Evolutionary conservation across 2,888 invertebrate genomes (phyloP), one percentile per base, ranked within the genome.

Genomic region (Sminthurinus aureus): DNA sequence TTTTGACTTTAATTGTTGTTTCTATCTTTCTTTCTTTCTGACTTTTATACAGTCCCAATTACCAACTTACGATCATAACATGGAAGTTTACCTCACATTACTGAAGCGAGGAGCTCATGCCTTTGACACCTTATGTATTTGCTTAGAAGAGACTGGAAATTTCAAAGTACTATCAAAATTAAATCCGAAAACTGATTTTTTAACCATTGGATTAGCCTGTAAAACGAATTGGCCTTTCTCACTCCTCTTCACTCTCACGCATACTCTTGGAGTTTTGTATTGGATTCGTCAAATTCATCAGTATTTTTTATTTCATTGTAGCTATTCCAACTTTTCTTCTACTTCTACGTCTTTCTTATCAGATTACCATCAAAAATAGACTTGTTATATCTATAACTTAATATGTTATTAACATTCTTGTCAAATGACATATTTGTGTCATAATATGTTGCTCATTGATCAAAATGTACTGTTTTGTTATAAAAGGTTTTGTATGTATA

Each of bases 191-290:
- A 73, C 80, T 6, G 73, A 81, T 26, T 81, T 81, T 26, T 18
- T 73, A 15, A 58, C 69, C n/a, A 81, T 81, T 73, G 26, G 73
- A 6, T 52, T 73, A 3, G 50, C 69, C 9, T 83, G 26, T 50
- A 66, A 38, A 20, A 24, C 38, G 20, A 51, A 83, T 38, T 83
- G 83, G 83, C 73, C 79, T n/a, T 83, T 83, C 20, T 73, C 83
- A 22, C 18, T 15, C 51, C 38, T 83, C 20, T 15, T 83, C 58
- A n/a, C 69, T 18, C 18, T 81, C 2, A 73, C 51, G 24, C 51
- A 81, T 8, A 24, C 74, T 20, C 73, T 50, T 22, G 80, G 80
- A 26, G 20, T n/a, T 58, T 24, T 81, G 11, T 73, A 81, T 22
- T 81, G 80, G 80, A 24, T 81, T 11, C 73, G 24, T 50, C 66